A percentile compares a stretch with the other conserved stretches of the same genome.
These are phyloP conservation scores for Cyanoramphus novaezelandiae DNA, from an alignment of 2,113 vertebrate genomes.

Conservation along the genomic window DNA sequence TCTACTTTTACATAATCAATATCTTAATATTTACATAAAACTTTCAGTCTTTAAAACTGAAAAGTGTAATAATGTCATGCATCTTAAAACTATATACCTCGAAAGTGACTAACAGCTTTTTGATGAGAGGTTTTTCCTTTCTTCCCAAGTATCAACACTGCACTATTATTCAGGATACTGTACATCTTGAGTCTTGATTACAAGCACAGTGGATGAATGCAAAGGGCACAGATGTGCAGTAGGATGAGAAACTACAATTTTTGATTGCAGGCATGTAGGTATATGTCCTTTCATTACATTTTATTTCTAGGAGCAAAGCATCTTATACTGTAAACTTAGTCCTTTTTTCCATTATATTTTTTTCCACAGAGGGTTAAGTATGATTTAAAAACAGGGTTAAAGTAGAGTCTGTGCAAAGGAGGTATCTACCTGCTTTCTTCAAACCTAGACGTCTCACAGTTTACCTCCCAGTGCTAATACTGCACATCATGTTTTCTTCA, in stretches of 20 bases:
- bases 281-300: neutral
- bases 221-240: neutral
- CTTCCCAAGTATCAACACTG: neutral
- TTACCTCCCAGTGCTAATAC: neutral
- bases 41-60: neutral
- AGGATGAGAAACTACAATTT: neutral
- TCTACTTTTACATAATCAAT: neutral
- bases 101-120: rapidly evolving
- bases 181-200: neutral
- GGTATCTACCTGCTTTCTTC: neutral
- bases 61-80: neutral
- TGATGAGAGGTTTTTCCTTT: neutral
- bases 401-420: rapidly evolving
- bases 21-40: neutral
- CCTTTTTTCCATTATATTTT: neutral
- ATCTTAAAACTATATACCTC: neutral
- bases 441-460: neutral
- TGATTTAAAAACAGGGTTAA: neutral
- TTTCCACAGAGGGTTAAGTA: neutral
- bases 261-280: neutral
- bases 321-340: neutral
- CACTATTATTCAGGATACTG: neutral
- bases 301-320: neutral
- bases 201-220: neutral
- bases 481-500: neutral